phyloP scores from a whole-genome alignment of 2,797 vertebrate genomes.

The Pseudotriccus pelzelni region DNA sequence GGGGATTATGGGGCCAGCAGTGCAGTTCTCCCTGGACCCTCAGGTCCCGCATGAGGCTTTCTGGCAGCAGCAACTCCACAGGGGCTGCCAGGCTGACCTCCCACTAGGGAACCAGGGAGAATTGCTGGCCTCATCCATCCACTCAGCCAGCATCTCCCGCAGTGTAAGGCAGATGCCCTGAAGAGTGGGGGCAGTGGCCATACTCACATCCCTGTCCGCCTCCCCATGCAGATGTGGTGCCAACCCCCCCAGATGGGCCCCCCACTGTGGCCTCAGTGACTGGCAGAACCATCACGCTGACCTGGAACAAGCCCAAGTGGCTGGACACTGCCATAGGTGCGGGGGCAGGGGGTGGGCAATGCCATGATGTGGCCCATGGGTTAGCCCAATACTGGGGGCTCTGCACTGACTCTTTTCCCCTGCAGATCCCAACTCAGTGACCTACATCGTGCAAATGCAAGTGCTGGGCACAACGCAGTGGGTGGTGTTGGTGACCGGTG shows the following conservation, averaged over 20 bases:
- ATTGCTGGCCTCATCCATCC: background rate
- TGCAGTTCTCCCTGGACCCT: background rate
- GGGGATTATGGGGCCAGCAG: background rate
- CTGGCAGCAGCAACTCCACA: background rate
- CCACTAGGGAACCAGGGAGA: background rate
- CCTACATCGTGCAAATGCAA: slow-evolving; percentile 94
- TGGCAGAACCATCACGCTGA: slow-evolving; percentile 87
- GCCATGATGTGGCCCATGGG: fast-evolving
- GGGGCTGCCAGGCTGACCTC: background rate
- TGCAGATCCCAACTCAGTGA: slow-evolving; percentile 86
- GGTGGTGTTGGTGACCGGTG: slow-evolving; percentile 85
- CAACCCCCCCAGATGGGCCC: slow-evolving; percentile 90
- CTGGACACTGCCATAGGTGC: slow-evolving; percentile 94
- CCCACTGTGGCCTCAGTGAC: slow-evolving; percentile 87
- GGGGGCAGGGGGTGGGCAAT: background rate
- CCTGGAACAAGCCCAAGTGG: slow-evolving; percentile 91
- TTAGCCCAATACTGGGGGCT: background rate
- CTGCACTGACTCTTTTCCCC: background rate
- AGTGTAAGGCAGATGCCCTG: fast-evolving
- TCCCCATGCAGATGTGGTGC: slow-evolving; percentile 87
- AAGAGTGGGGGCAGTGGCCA: background rate
- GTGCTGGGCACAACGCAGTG: slow-evolving; percentile 92
- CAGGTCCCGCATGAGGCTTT: background rate
- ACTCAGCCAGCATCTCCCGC: background rate
- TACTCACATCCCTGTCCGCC: background rate